These are phyloP conservation scores for Caenorhabditis afra DNA, from an alignment of 2,888 invertebrate genomes.

Conservation along the genomic window DNA sequence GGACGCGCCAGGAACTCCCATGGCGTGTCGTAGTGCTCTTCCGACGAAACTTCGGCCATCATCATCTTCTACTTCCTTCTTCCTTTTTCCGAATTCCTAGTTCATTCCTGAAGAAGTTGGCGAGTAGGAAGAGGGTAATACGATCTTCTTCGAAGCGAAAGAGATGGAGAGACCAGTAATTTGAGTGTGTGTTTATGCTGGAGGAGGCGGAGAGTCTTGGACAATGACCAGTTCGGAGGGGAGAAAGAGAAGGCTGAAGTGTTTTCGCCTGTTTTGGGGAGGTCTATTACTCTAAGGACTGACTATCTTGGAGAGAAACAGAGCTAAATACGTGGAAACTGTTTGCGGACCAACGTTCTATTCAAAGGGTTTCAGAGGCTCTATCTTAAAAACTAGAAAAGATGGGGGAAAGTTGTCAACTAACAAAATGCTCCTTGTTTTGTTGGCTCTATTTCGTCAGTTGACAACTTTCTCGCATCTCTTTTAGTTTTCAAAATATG, in stretches of 20 bases:
- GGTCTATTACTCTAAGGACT: no score
- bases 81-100: conserved; percentile 2
- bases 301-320: no score
- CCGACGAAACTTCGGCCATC: conserved; percentile 46
- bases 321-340: no score
- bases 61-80: conserved; percentile 21
- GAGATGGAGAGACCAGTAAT: conserved; percentile 43
- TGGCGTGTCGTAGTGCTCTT: conserved; percentile 78
- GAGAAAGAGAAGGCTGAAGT: conserved; percentile 16
- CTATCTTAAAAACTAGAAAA: no score
- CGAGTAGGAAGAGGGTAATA: not conserved
- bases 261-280: conserved; percentile 23
- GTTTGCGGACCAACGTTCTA: no score
- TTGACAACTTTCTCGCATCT: no score
- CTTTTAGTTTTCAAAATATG: no score
- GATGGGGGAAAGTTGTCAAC: no score
- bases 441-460: no score
- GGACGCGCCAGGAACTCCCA: conserved; percentile 78
- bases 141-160: not conserved
- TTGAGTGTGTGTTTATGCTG: conserved; percentile 46
- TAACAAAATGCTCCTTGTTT: no score
- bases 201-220: conserved; percentile 4
- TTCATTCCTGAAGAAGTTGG: conserved; percentile 22
- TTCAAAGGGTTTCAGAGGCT: no score
- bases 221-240: conserved; percentile 12